These are phyloP conservation scores for Phyllotreta striolata DNA, from an alignment of 2,888 invertebrate species.

Conservation along the genomic window DNA sequence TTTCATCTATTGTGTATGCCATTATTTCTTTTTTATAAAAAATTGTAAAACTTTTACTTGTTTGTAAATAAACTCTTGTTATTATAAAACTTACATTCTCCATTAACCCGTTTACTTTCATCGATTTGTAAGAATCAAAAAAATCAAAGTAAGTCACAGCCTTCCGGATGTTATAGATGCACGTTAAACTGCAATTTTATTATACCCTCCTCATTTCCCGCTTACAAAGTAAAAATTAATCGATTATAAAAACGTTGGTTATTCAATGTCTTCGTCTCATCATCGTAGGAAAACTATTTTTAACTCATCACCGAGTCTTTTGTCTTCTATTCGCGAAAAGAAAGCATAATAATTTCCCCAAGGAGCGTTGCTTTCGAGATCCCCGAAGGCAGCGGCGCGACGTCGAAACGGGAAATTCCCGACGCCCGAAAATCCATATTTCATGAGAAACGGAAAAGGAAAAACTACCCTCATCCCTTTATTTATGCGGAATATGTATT, in stretches of 20 bases:
- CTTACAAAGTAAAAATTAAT: background rate
- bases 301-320: constrained; percentile 29
- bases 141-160: no score
- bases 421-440: constrained; percentile 6
- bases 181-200: no score
- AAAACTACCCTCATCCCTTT: background rate
- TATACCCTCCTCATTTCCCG: no score
- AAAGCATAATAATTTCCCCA: constrained; percentile 35
- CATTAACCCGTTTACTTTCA: no score
- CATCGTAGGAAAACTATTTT: constrained; percentile 29
- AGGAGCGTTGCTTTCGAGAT: constrained; percentile 23
- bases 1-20: constrained; percentile 28
- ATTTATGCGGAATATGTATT: background rate
- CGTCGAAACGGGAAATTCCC: background rate
- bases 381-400: constrained; percentile 6
- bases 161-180: no score
- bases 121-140: no score
- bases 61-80: constrained; percentile 46
- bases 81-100: no score
- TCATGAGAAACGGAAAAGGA: background rate
- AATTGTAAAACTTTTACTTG: constrained; percentile 41
- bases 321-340: constrained; percentile 32
- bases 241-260: constrained; percentile 11
- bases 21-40: constrained; percentile 20
- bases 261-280: constrained; percentile 13